A percentile compares a stretch with the other conserved stretches of the same genome.
phyloP scores from a whole-genome alignment of 2,113 vertebrate species.

The Platycercus adscitus region DNA sequence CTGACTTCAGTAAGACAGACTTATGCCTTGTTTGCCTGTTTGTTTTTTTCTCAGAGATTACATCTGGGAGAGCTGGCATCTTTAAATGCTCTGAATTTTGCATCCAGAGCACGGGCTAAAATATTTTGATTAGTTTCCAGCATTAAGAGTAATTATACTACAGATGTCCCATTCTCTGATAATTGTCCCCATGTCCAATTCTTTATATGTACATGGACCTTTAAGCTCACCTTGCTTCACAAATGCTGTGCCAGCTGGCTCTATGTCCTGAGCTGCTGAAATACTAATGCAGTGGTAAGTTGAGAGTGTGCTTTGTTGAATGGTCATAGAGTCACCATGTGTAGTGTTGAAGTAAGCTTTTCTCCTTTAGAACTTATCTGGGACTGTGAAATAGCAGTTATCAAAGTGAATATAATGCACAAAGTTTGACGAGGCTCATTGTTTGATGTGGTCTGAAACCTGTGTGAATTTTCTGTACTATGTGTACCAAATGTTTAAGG shows the following conservation, averaged over 20 bases:
- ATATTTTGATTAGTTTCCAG: constrained; percentile 55
- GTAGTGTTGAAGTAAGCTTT: neutral
- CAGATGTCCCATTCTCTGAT: constrained; percentile 23
- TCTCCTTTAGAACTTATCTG: neutral
- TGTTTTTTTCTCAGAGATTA: constrained; percentile 50
- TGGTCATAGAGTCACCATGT: neutral
- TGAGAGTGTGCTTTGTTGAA: neutral
- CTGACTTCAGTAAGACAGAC: constrained; percentile 24
- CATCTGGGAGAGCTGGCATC: constrained; percentile 44
- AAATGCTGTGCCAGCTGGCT: neutral
- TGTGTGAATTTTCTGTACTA: neutral
- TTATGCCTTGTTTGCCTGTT: neutral
- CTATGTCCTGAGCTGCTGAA: neutral
- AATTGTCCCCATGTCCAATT: neutral
- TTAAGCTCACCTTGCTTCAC: constrained; percentile 10
- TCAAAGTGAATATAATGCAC: neutral
- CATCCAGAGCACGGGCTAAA: constrained; percentile 46
- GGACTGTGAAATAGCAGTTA: neutral
- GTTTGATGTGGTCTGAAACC: neutral
- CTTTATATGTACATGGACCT: neutral
- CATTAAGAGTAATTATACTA: constrained; percentile 41
- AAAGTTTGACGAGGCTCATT: neutral
- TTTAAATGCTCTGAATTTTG: constrained; percentile 59
- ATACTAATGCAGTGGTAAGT: neutral
- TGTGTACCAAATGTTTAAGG: neutral